A percentile compares a stretch with the other conserved stretches of the same genome.
phyloP scores from a whole-genome alignment of 2,797 vertebrate species.

The Selene dorsalis region DNA sequence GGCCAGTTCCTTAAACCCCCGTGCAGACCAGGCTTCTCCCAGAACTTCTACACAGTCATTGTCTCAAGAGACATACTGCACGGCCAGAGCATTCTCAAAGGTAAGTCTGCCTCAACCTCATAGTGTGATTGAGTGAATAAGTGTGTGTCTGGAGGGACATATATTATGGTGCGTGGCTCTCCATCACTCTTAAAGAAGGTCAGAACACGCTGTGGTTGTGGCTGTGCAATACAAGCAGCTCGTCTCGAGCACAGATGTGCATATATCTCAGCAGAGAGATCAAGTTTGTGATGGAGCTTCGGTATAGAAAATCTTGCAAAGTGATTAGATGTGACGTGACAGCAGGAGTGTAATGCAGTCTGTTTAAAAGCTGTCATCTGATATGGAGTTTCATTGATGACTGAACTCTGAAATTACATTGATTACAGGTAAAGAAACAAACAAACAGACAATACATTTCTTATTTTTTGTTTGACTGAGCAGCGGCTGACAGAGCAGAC shows the following conservation, averaged over 20 bases:
- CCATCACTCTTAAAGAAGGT: constrained; percentile 57
- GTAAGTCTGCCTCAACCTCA: constrained; percentile 81
- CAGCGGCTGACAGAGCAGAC: constrained; percentile 52
- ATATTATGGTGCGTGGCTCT: constrained; percentile 25
- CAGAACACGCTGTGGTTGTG: constrained; percentile 34
- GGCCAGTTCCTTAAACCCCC: constrained; percentile 86
- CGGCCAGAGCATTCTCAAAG: constrained; percentile 95
- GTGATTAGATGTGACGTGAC: constrained; percentile 32
- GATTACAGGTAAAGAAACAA: constrained; percentile 28
- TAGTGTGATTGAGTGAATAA: constrained; percentile 38
- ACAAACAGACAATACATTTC: constrained; percentile 26
- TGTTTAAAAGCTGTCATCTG: constrained; percentile 41
- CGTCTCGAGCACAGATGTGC: neutral
- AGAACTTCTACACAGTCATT: constrained; percentile 92
- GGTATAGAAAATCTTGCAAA: neutral
- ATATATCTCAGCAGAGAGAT: constrained; percentile 8
- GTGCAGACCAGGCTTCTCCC: constrained; percentile 95
- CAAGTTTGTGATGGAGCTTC: neutral
- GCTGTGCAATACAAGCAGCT: constrained; percentile 38
- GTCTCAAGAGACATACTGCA: constrained; percentile 91
- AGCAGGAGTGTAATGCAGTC: constrained; percentile 42
- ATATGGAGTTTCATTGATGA: constrained; percentile 48
- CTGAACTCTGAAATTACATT: constrained; percentile 38
- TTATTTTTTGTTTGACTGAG: constrained; percentile 65
- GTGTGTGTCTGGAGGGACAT: constrained; percentile 28